These are phyloP conservation scores for Aphis gossypii DNA, from an alignment of 1,140 invertebrate species.

Conservation along the genomic window DNA sequence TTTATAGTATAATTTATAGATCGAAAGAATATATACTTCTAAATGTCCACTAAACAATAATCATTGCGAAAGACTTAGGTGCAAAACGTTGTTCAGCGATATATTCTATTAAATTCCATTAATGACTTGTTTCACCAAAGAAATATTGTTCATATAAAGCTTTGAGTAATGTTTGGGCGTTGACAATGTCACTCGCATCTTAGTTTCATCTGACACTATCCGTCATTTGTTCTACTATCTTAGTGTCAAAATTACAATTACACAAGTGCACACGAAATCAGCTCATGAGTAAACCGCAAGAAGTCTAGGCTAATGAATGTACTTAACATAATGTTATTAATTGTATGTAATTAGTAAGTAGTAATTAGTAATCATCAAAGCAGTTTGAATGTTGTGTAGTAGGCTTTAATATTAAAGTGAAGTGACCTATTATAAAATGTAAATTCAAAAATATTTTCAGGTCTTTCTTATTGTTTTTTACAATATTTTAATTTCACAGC, in stretches of 20 bases:
- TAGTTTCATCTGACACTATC: constrained; percentile 6
- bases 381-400: neutral
- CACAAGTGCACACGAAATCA: neutral
- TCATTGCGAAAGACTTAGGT: neutral
- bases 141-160: constrained; percentile 14
- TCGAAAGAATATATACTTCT: neutral
- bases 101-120: neutral
- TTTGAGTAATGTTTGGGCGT: constrained; percentile 21
- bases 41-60: neutral
- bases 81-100: neutral
- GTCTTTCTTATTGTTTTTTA: too few species aligned
- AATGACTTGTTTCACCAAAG: neutral
- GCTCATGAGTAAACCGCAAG: neutral
- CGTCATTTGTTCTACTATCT: neutral
- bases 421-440: too few species aligned
- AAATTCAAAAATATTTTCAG: too few species aligned
- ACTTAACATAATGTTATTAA: neutral
- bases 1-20: too few species aligned
- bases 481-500: too few species aligned
- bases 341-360: neutral
- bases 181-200: constrained; percentile 5
- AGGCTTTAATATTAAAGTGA: neutral
- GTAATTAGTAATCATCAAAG: neutral
- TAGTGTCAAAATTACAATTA: neutral
- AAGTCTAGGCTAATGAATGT: neutral